Conservation (phyloP, 2,888 invertebrate genomes). For the Noctua fimbriata region DNA sequence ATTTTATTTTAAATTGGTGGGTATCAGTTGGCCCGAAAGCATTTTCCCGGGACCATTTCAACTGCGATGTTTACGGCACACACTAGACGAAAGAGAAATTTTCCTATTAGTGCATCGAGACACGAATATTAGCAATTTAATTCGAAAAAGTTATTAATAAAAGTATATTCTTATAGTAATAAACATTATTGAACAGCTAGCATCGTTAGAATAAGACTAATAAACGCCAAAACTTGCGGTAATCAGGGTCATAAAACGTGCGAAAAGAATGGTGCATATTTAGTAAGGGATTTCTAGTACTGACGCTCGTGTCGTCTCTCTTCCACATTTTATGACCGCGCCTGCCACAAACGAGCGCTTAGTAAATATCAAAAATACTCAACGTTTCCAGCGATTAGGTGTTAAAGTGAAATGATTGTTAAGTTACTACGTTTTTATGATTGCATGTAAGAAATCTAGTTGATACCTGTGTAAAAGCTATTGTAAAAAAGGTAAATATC, state of each 20-base stretch:
- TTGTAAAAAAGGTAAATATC: no score
- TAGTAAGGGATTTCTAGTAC: background rate
- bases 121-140: conserved; percentile 22
- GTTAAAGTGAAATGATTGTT: no score
- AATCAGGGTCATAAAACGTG: conserved; percentile 11
- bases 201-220: conserved; percentile 11
- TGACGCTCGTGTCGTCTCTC: background rate
- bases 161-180: conserved; percentile 3
- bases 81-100: conserved; percentile 86
- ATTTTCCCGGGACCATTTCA: conserved; percentile 55
- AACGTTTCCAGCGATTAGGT: conserved; percentile 19
- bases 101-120: conserved; percentile 70
- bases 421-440: background rate
- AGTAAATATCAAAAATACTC: conserved; percentile 26
- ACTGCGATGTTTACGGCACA: conserved; percentile 81
- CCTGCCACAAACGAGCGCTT: background rate
- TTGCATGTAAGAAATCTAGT: conserved; percentile 8
- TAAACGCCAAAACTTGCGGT: background rate
- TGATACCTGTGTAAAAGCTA: background rate
- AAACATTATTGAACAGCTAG: conserved; percentile 18
- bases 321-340: background rate
- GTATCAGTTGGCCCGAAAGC: conserved; percentile 40
- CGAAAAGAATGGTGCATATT: background rate
- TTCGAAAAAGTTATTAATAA: conserved; percentile 1
- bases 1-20: conserved; percentile 57